Evolutionary conservation across 2,797 vertebrate genomes (phyloP).

Genomic region (Mareca strepera): DNA sequence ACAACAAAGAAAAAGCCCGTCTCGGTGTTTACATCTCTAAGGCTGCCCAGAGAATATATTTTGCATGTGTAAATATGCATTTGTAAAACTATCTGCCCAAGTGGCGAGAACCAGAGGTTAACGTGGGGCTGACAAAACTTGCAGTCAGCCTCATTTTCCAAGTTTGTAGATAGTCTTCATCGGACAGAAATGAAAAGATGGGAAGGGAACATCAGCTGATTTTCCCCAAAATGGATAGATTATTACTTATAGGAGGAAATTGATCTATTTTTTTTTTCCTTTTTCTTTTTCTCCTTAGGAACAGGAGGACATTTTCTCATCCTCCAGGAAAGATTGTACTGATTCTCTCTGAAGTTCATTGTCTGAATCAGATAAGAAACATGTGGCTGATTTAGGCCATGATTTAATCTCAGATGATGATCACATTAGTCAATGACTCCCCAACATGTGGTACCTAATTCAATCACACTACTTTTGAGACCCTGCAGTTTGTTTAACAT

Average conservation of each 20-base stretch:
- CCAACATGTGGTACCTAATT: conserved; percentile 47
- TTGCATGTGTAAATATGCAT: background rate
- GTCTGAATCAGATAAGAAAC: conserved; percentile 48
- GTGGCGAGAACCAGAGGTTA: background rate
- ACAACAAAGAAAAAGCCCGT: background rate
- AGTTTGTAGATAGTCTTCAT: background rate
- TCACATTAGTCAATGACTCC: conserved; percentile 59
- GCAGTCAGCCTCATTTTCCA: background rate
- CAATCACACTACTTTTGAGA: conserved; percentile 24
- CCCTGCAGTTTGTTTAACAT: conserved; percentile 2
- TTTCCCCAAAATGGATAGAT: background rate
- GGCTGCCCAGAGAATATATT: background rate
- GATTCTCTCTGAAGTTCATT: background rate
- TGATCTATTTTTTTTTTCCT: background rate
- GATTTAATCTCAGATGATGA: conserved; percentile 60
- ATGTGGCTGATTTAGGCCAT: conserved; percentile 36
- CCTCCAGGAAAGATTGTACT: background rate
- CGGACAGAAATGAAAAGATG: background rate
- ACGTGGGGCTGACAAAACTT: background rate
- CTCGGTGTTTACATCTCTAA: background rate
- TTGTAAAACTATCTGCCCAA: background rate
- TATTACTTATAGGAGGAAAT: conserved; percentile 18
- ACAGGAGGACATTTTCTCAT: conserved; percentile 30
- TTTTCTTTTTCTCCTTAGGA: background rate
- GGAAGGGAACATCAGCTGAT: background rate